Evolutionary conservation across 2,888 invertebrate genomes (phyloP).

Genomic region (Camponotus fellah): DNA sequence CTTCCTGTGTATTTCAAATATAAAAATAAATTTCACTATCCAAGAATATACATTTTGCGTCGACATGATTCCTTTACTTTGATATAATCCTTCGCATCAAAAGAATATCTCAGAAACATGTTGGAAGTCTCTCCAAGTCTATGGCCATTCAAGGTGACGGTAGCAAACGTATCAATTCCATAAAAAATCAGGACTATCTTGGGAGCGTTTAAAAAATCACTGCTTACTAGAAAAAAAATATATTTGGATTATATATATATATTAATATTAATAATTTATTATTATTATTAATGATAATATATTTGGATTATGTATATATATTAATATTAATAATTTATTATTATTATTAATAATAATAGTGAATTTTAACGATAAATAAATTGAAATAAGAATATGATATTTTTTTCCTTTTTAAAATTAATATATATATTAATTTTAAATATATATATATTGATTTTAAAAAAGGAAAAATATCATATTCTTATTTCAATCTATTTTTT

Average conservation of each 20-base stretch:
- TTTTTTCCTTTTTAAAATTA: no score
- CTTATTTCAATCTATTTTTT: no score
- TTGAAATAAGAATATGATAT: no score
- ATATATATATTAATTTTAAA: no score
- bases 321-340: no score
- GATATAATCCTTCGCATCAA: conserved; percentile 89
- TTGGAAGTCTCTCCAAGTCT: conserved; percentile 90
- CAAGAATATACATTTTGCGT: background rate
- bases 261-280: no score
- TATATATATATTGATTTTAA: no score
- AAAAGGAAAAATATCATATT: no score
- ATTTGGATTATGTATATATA: no score
- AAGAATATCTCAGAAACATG: conserved; percentile 94
- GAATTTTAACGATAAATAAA: no score
- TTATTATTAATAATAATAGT: no score
- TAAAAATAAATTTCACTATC: conserved; percentile 15
- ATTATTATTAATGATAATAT: no score
- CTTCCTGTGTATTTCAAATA: conserved; percentile 74
- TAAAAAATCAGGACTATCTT: conserved; percentile 90
- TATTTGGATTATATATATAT: conserved; percentile 2
- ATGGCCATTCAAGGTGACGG: conserved; percentile 91
- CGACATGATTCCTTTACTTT: conserved; percentile 85
- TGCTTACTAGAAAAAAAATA: conserved; percentile 82
- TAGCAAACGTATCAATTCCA: conserved; percentile 95
- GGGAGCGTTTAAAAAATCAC: conserved; percentile 79